Evolutionary conservation across 2,797 vertebrate species (phyloP).

Genomic region (Zalophus californianus): DNA sequence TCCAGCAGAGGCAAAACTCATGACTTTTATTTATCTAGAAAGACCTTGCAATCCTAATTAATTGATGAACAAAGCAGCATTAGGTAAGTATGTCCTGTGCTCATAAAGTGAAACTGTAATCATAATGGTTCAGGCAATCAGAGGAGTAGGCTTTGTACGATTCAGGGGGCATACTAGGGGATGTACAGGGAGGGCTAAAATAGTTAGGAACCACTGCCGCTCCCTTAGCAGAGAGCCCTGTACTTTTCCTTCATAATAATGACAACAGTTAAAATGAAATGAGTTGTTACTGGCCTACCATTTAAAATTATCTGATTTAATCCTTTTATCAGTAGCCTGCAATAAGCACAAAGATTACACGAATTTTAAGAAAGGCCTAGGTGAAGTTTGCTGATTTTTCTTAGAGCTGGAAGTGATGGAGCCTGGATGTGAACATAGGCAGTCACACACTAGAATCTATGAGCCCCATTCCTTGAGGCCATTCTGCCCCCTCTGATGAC

Average conservation of each 20-base stretch:
- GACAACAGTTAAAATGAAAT: neutral
- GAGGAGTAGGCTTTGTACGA: neutral
- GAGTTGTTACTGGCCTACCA: neutral
- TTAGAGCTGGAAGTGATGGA: neutral
- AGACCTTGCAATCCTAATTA: neutral
- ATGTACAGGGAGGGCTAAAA: neutral
- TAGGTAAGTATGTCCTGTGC: neutral
- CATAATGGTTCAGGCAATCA: neutral
- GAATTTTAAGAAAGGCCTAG: neutral
- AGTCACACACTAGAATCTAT: neutral
- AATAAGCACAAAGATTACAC: neutral
- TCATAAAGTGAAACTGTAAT: neutral
- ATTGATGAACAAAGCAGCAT: neutral
- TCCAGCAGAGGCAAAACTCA: neutral
- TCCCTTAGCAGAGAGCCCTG: neutral
- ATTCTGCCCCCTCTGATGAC: neutral
- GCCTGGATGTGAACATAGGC: neutral
- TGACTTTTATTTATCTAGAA: neutral
- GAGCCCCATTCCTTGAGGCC: neutral
- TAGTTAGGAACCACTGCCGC: neutral
- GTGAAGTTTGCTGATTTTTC: neutral
- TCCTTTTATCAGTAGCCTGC: neutral
- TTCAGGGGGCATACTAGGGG: neutral
- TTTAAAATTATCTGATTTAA: slow-evolving; percentile 16
- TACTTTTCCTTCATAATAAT: neutral